Evolutionary conservation across 1,140 invertebrate species (phyloP), one percentile per base, ranked within the genome.

Genomic region (Aethina tumida): DNA sequence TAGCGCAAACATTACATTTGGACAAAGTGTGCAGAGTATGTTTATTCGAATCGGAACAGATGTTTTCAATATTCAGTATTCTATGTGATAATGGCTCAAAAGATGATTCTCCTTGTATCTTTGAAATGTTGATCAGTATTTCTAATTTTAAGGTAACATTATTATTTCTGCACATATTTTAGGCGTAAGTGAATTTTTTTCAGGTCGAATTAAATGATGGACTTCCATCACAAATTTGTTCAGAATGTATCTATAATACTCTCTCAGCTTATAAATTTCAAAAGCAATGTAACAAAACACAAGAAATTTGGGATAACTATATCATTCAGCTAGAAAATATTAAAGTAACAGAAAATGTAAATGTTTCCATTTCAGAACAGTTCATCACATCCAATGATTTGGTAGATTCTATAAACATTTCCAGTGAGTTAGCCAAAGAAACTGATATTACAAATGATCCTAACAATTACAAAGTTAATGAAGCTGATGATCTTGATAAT

Each of bases 251-350:
- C 12, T 32, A 53, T n/a, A 29, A 40, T 19, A 49, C 51, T 7
- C 47, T 47, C 10, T 38, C 34, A 15, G 35, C 43, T 6, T 50
- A 45, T 20, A 47, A 43, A 35, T 56, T 56, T 28, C 52, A 53
- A 36, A 44, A 48, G 29, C 48, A 50, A 25, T 53, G 50, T 26
- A 52, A 53, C 20, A 30, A 33, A 6, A 50, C 53, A 1, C 45
- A 55, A 35, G 9, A 26, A 21, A 41, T 51, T 27, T 33, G 53
- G 14, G 42, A 52, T 16, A 25, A 31, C 7, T 55, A 47, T 35
- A 10, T 51, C 15, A 18, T 35, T 35, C 42, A 50, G 25, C 14
- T 14, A 18, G 29, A 24, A 16, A 35, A 36, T 15, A 7, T 29
- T 10, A 22, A 39, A 32, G 17, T 22, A 21, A 34, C 28, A 16